Conservation (phyloP, 1,140 invertebrate genomes). For the Condylostylus longicornis region DNA sequence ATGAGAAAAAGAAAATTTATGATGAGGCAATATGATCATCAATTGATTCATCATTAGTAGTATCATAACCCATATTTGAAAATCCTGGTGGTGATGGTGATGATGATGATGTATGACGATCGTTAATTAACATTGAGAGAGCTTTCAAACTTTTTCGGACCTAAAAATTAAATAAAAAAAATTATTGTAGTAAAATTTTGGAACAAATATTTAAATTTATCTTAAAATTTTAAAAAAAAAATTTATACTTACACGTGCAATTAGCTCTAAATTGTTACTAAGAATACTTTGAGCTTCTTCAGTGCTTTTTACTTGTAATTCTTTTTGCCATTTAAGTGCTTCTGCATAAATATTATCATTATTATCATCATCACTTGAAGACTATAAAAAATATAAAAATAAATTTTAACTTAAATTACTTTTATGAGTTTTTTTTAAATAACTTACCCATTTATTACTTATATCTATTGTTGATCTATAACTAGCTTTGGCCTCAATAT, state of each 20-base stretch:
- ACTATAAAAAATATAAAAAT: slow-evolving; percentile 3
- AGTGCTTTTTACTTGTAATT: slow-evolving; percentile 21
- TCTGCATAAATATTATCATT: slow-evolving; percentile 23
- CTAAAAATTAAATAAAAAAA: slow-evolving; percentile 8
- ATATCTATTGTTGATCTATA: slow-evolving; percentile 18
- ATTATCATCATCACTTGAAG: slow-evolving; percentile 15
- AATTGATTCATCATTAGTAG: too few species aligned
- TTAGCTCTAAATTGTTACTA: slow-evolving; percentile 23
- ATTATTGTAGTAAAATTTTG: slow-evolving; percentile 4
- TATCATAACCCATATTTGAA: too few species aligned
- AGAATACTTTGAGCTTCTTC: slow-evolving; percentile 23
- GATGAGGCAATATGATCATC: too few species aligned
- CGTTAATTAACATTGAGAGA: slow-evolving; percentile 24
- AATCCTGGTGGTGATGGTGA: too few species aligned
- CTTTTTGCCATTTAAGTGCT: slow-evolving; percentile 21
- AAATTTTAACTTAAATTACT: neutral
- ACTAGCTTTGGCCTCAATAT: slow-evolving; percentile 21
- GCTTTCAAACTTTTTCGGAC: slow-evolving; percentile 24
- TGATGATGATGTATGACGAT: too few species aligned
- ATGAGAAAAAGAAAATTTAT: too few species aligned
- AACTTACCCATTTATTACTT: slow-evolving; percentile 19
- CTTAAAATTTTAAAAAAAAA: neutral
- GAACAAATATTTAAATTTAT: neutral
- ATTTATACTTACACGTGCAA: slow-evolving; percentile 16
- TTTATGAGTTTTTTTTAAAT: neutral